Evolutionary conservation across 2,113 vertebrate species (phyloP).

Genomic region (Axis porcinus): DNA sequence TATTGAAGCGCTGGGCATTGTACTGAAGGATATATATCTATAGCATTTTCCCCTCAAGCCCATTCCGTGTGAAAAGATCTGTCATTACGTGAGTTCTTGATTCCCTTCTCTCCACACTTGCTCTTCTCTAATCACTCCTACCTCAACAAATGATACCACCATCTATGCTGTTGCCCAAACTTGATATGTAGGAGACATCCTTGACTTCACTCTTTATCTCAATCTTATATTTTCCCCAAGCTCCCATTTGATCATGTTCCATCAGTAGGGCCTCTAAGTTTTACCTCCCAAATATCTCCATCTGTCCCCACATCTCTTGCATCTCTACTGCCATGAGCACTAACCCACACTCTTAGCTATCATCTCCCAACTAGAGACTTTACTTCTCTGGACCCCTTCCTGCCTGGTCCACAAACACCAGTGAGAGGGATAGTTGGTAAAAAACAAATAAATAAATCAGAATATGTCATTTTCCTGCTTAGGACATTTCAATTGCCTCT

Average conservation of each 20-base stretch:
- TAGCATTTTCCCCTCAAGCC: neutral
- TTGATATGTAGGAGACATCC: neutral
- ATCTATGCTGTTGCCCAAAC: neutral
- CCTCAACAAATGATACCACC: neutral
- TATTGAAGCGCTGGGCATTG: neutral
- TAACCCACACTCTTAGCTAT: neutral
- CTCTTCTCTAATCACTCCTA: neutral
- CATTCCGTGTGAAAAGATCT: neutral
- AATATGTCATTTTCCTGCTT: neutral
- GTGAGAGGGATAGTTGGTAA: neutral
- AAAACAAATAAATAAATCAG: neutral
- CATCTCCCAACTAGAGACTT: neutral
- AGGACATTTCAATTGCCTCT: neutral
- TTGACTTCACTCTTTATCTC: neutral
- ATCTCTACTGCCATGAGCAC: neutral
- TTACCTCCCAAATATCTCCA: neutral
- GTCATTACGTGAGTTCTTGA: neutral
- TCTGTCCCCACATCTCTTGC: neutral
- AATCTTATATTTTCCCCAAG: neutral
- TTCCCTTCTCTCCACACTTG: neutral
- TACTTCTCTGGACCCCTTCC: neutral
- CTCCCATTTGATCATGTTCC: neutral
- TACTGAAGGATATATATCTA: neutral
- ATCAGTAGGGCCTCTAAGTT: neutral
- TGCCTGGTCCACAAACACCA: neutral